phyloP scores from a whole-genome alignment of 2,113 vertebrate genomes.

The Mesocricetus auratus region DNA sequence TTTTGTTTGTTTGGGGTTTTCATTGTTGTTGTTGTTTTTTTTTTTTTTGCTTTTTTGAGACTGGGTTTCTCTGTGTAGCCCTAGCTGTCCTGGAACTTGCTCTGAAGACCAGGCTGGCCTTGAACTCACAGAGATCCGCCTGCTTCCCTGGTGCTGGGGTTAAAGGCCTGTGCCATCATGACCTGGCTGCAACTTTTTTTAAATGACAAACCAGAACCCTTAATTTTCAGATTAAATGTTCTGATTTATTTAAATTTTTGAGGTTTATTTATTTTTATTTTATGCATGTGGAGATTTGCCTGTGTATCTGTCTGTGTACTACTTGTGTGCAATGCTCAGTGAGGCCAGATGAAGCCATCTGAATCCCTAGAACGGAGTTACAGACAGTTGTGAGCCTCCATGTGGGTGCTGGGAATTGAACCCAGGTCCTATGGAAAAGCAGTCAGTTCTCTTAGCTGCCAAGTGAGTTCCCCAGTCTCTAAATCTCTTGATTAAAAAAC shows the following conservation, averaged over 20 bases:
- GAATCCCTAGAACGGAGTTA: background rate
- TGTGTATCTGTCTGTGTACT: background rate
- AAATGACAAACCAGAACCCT: slow-evolving; percentile 26
- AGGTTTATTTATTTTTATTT: background rate
- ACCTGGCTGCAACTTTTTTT: background rate
- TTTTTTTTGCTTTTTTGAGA: background rate
- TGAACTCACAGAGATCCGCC: background rate
- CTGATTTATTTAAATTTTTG: background rate
- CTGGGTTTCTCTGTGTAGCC: background rate
- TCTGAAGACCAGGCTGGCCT: background rate
- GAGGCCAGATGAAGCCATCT: background rate
- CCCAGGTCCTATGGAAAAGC: background rate
- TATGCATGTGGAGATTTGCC: background rate
- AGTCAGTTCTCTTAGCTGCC: background rate
- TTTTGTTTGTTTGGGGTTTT: background rate
- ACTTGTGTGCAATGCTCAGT: background rate
- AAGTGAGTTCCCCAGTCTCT: background rate
- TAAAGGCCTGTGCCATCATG: background rate
- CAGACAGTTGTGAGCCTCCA: background rate
- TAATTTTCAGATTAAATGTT: slow-evolving; percentile 48
- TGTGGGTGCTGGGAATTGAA: background rate
- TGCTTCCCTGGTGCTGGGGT: background rate
- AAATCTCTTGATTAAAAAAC: slow-evolving; percentile 23
- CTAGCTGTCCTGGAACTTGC: background rate
- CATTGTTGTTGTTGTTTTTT: no score